A percentile compares a stretch with the other conserved stretches of the same genome.
Conservation (phyloP, 2,888 invertebrate species). For the Phaedon cochleariae region DNA sequence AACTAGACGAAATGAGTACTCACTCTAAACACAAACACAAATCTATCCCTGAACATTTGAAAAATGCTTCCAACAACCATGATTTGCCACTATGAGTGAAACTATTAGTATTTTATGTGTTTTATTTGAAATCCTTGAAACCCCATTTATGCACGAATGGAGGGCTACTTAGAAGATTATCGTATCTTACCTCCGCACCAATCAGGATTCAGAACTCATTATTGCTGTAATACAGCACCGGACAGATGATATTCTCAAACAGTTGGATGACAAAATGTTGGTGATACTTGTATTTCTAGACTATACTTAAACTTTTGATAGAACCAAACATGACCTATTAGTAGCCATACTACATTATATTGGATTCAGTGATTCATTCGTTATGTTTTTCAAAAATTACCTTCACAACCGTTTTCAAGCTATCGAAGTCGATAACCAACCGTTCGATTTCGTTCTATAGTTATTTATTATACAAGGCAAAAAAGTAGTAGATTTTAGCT, state of each 20-base stretch:
- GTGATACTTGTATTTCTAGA: neutral
- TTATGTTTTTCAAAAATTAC: neutral
- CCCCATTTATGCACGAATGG: neutral
- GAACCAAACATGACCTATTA: neutral
- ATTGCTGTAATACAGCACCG: neutral
- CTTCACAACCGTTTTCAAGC: neutral
- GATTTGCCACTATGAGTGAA: too few species aligned
- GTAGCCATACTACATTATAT: neutral
- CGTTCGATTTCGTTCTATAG: too few species aligned
- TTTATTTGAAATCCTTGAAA: neutral
- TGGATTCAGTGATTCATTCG: neutral
- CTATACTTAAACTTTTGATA: neutral
- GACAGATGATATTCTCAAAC: conserved; percentile 2
- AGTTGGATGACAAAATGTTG: neutral
- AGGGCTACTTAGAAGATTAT: neutral
- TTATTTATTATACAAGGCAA: too few species aligned
- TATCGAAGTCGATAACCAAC: neutral
- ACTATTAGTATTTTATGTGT: neutral
- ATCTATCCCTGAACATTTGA: neutral
- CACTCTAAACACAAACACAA: neutral
- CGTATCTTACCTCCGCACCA: neutral
- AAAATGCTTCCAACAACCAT: neutral
- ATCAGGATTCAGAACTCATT: neutral
- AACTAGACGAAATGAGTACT: neutral
- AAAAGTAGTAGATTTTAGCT: too few species aligned